Evolutionary conservation across 2,113 vertebrate species (phyloP).

Genomic region (Gobiocypris rarus): DNA sequence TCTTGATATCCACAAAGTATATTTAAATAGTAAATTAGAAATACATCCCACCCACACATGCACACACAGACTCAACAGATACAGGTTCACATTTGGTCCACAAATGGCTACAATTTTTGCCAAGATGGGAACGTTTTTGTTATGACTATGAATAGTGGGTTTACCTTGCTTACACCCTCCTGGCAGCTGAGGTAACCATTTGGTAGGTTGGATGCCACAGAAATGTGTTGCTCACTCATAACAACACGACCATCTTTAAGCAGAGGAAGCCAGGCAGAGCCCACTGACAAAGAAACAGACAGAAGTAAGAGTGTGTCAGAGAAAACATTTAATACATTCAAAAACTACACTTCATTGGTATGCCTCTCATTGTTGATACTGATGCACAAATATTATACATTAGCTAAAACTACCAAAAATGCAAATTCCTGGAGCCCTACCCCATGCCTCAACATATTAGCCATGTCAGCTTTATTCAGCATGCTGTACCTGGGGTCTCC

Average conservation of each 20-base stretch:
- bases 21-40: neutral
- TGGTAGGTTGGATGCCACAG: slow-evolving; percentile 88
- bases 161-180: slow-evolving; percentile 86
- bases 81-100: neutral
- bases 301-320: neutral
- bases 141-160: slow-evolving; percentile 2
- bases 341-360: neutral
- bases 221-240: slow-evolving; percentile 86
- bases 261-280: slow-evolving; percentile 92
- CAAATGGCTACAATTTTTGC: neutral
- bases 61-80: neutral
- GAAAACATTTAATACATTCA: neutral
- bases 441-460: neutral
- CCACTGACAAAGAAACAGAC: slow-evolving; percentile 76
- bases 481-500: slow-evolving; percentile 85
- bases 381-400: neutral
- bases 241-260: slow-evolving; percentile 92
- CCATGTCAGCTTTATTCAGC: neutral
- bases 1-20: neutral
- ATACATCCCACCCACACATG: neutral
- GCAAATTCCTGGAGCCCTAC: neutral
- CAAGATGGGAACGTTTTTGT: neutral
- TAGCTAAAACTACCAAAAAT: neutral
- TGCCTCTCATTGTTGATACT: neutral
- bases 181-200: slow-evolving; percentile 87